Conservation (phyloP, 2,113 vertebrate species). For the Urocitellus parryii region DNA sequence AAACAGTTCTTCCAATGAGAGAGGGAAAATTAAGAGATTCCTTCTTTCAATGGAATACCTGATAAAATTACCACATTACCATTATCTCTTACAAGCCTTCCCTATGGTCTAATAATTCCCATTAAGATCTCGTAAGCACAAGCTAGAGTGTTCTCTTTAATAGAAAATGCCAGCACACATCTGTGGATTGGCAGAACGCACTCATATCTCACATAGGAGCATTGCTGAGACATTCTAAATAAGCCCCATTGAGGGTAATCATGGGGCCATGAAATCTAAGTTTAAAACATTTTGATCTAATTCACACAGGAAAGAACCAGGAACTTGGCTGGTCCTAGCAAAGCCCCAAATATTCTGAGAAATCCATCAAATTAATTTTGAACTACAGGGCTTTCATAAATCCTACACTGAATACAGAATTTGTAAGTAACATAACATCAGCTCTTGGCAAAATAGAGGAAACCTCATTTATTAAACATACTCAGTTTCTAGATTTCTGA, state of each 20-base stretch:
- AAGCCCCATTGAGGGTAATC: constrained; percentile 62
- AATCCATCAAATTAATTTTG: constrained; percentile 16
- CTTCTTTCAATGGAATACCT: neutral
- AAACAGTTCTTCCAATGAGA: constrained; percentile 48
- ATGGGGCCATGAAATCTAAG: neutral
- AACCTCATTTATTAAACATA: neutral
- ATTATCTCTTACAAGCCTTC: constrained; percentile 62
- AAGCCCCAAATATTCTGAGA: constrained; percentile 29
- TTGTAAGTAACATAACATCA: neutral
- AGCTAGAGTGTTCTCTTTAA: constrained; percentile 40
- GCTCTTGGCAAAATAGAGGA: neutral
- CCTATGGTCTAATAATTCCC: constrained; percentile 57
- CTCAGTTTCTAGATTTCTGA: neutral
- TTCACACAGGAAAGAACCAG: constrained; percentile 10
- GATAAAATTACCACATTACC: constrained; percentile 56
- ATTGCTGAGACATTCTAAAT: neutral
- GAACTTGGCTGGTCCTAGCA: neutral
- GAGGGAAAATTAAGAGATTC: constrained; percentile 59
- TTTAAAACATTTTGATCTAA: constrained; percentile 40
- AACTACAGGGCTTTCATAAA: constrained; percentile 15
- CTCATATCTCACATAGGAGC: constrained; percentile 39
- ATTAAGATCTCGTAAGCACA: constrained; percentile 45
- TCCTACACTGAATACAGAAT: neutral
- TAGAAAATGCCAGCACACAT: neutral
- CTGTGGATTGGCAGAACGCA: neutral